Base-by-base conservation (phyloP, 2,888 invertebrate genomes). In the Drosophila gaucha region DNA sequence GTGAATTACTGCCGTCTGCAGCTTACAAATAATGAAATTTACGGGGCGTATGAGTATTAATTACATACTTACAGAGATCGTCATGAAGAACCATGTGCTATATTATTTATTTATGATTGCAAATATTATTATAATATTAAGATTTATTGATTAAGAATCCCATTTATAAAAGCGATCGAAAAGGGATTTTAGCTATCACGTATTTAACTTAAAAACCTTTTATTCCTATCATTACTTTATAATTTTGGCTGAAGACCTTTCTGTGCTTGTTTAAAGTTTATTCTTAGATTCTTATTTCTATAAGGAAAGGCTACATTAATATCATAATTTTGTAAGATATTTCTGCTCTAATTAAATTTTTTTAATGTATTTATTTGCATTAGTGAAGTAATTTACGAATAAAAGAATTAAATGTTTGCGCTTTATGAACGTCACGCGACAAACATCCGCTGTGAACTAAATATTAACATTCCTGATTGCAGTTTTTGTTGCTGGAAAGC, bases 401-500 rank as follows among this genome's bases (percentile, higher is more conserved):
- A 20, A n/a, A 20, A 9, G 2, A 31, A 20, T 31, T n/a, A 22
- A 46, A 24, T 36, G 6, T 2, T 14, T 14, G 63, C 65, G 70
- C 31, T 3, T n/a, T 9, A 1, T 47, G 47, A 58, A 51, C 50
- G 47, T 38, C 38, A 24, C 54, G 33, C 46, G 46, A 2, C 54
- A 3, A 51, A 70, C 51, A 12, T 39, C 30, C 74, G 51, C 28
- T 58, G 24, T 36, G 64, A 59, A 72, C 72, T 72, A 65, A 72
- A 64, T 22, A 14, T 26, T 46, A 26, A 28, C 46, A 41, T 43
- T 26, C 6, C 2, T 14, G 36, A 14, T 30, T 3, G 6, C 20
- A 36, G 16, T 22, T 41, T n/a, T 10, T 47, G 26, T 35, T 22
- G 18, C 33, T 30, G 28, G 12, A 60, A 50, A 20, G 20, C 14